A percentile compares a stretch with the other conserved stretches of the same genome.
Evolutionary conservation across 2,888 invertebrate species (phyloP).

Genomic region (Tipula lateralis): DNA sequence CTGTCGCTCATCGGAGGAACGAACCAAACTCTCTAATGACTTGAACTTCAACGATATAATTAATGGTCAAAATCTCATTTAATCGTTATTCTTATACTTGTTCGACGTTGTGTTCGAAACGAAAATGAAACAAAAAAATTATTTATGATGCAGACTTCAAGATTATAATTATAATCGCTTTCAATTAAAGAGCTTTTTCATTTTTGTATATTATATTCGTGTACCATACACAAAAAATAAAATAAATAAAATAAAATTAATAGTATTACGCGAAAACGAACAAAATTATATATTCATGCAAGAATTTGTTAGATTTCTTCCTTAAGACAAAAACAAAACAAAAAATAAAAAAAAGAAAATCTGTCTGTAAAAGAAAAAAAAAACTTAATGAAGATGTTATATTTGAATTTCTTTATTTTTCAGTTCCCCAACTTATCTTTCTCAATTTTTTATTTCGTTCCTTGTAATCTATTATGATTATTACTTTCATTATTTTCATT

Average conservation of each 20-base stretch:
- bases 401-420: neutral
- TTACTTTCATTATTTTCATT: neutral
- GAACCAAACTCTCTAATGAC: neutral
- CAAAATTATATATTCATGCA: neutral
- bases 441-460: neutral
- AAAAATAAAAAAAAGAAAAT: neutral
- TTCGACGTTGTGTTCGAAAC: neutral
- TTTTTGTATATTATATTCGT: neutral
- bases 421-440: neutral
- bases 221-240: neutral
- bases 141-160: neutral
- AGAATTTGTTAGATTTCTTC: neutral
- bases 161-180: slow-evolving; percentile 2
- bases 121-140: neutral
- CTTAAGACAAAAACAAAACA: neutral
- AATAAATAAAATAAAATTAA: neutral
- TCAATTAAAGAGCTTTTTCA: neutral
- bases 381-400: neutral
- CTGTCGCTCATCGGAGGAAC: neutral
- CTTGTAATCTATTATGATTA: slow-evolving; percentile 2
- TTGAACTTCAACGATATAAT: slow-evolving; percentile 1
- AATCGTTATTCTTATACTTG: neutral
- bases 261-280: neutral
- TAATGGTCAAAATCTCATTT: neutral
- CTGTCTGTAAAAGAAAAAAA: neutral